Evolutionary conservation across 92 coral and sea anemone species (phyloP).

Genomic region (Scolanthus callimorphus): DNA sequence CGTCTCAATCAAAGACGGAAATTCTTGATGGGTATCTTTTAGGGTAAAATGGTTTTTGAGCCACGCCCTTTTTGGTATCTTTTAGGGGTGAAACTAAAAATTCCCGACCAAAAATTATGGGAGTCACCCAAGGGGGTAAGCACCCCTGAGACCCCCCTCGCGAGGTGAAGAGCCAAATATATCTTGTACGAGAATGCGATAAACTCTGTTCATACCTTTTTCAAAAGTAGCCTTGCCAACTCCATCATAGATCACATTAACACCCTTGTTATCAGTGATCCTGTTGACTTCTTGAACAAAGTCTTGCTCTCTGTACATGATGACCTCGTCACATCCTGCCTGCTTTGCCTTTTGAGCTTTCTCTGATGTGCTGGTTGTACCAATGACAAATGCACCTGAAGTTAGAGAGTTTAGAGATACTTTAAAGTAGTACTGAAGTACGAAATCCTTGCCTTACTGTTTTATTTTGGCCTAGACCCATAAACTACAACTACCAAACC

Average conservation of each 20-base stretch:
- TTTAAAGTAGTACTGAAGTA: neutral
- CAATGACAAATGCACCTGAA: conserved; percentile 45
- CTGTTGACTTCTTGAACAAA: conserved; percentile 48
- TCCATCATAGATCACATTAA: conserved; percentile 47
- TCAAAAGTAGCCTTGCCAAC: conserved; percentile 47
- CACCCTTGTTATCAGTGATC: conserved; percentile 33
- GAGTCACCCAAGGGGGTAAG: neutral
- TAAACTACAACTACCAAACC: neutral
- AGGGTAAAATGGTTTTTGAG: no score
- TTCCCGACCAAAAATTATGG: no score
- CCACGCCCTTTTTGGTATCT: no score
- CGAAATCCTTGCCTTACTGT: no score
- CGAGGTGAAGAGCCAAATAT: neutral
- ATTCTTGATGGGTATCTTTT: no score
- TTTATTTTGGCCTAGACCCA: neutral
- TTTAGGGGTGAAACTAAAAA: no score
- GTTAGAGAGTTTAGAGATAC: no score
- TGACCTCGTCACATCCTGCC: conserved; percentile 43
- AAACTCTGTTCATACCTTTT: conserved; percentile 40
- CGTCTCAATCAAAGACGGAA: no score
- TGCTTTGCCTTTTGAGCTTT: conserved; percentile 35
- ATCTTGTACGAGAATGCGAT: neutral
- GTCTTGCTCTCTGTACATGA: conserved; percentile 37
- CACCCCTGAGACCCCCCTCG: neutral
- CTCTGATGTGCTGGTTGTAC: conserved; percentile 43